Percentiles rank a stretch among this genome's conserved stretches.
Evolutionary conservation across 2,888 invertebrate genomes (phyloP).

Genomic region (Psylliodes chrysocephalus): DNA sequence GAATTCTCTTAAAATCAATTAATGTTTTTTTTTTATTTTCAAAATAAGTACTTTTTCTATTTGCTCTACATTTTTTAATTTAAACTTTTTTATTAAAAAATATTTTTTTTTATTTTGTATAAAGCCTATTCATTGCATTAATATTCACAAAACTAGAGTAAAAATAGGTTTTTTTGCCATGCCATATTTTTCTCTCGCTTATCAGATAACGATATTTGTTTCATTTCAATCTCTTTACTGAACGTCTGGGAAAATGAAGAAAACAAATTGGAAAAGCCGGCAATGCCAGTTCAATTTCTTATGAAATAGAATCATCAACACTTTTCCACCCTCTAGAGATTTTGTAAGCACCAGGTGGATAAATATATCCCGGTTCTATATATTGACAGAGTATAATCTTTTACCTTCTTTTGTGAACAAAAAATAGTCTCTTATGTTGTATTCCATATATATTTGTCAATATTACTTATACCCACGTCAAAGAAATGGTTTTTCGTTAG

Average conservation of each 20-base stretch:
- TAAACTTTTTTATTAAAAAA: too few species aligned
- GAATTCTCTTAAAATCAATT: too few species aligned
- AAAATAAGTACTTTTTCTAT: too few species aligned
- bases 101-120: too few species aligned
- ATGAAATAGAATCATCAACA: neutral
- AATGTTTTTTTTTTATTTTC: too few species aligned
- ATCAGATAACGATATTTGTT: too few species aligned
- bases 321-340: neutral
- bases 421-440: neutral
- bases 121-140: too few species aligned
- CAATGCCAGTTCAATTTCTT: neutral
- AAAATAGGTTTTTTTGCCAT: too few species aligned
- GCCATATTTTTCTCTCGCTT: too few species aligned
- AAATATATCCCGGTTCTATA: neutral
- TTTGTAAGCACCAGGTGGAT: neutral
- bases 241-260: neutral
- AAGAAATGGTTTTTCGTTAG: neutral
- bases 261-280: neutral
- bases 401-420: neutral
- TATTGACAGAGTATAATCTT: neutral
- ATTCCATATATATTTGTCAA: neutral
- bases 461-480: neutral
- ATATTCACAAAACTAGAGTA: too few species aligned
- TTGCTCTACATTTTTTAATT: too few species aligned
- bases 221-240: too few species aligned